phyloP scores from a whole-genome alignment of 2,888 invertebrate genomes.

The Parnassius glacialis region DNA sequence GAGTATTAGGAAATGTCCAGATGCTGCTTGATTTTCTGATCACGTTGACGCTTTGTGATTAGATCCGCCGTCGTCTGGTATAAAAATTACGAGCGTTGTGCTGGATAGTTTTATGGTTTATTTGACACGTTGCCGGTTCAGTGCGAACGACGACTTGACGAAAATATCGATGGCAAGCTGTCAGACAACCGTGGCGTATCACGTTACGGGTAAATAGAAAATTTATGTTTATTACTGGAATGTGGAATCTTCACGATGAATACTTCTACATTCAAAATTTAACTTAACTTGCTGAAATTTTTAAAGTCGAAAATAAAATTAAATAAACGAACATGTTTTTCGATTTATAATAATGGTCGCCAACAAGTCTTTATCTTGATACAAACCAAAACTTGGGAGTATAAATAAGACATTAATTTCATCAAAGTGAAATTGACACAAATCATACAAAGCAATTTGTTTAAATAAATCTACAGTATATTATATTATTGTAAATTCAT shows the following conservation, averaged over 20 bases:
- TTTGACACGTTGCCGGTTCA: constrained; percentile 54
- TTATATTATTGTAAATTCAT: constrained; percentile 44
- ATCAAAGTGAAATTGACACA: too few relatives aligned
- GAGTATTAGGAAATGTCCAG: constrained; percentile 43
- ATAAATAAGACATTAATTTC: too few relatives aligned
- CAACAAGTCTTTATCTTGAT: too few relatives aligned
- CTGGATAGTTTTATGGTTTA: constrained; percentile 54
- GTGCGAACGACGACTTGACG: constrained; percentile 49
- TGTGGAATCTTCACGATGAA: constrained; percentile 48
- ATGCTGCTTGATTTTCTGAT: constrained; percentile 28
- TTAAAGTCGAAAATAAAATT: too few relatives aligned
- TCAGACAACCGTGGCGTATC: constrained; percentile 65
- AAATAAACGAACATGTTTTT: too few relatives aligned
- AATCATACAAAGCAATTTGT: too few relatives aligned
- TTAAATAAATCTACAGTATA: background rate
- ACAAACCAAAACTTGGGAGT: too few relatives aligned
- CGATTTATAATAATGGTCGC: too few relatives aligned
- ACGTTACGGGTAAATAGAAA: constrained; percentile 25
- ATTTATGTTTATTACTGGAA: constrained; percentile 45
- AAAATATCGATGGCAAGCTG: constrained; percentile 68
- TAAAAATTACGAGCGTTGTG: constrained; percentile 25
- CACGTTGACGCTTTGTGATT: constrained; percentile 29
- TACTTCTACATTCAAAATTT: constrained; percentile 11
- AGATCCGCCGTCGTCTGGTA: constrained; percentile 29
- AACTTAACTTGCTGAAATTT: too few relatives aligned